Percentiles rank a stretch among this genome's conserved stretches.
These are phyloP conservation scores for Caretta caretta DNA, from an alignment of 2,113 vertebrate species.

Conservation along the genomic window DNA sequence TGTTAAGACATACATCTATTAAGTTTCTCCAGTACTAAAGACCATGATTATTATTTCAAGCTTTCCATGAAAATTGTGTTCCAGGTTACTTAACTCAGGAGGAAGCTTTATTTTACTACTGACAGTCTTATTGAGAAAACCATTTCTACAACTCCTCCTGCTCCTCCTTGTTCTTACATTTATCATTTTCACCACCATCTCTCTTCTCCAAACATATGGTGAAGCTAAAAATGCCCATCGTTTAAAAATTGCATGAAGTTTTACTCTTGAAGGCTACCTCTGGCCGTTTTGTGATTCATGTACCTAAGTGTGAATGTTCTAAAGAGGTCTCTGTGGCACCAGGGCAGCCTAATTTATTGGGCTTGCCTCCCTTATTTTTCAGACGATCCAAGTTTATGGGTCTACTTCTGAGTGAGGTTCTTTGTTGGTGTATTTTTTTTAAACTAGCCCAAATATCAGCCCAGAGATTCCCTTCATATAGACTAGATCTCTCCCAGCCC, in stretches of 20 bases:
- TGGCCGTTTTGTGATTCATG: not conserved
- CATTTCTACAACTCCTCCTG: not conserved
- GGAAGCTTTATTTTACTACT: not conserved
- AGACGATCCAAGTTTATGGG: not conserved
- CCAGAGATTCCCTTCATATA: not conserved
- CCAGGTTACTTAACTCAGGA: not conserved
- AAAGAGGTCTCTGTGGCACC: not conserved
- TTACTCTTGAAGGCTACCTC: not conserved
- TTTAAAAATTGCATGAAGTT: not conserved
- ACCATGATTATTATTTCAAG: conserved; percentile 3
- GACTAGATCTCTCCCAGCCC: not conserved
- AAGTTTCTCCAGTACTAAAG: conserved; percentile 4
- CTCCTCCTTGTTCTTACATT: conserved; percentile 1
- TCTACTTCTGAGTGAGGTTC: not conserved
- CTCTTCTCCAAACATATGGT: not conserved
- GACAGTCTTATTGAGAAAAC: not conserved
- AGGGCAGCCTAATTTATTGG: not conserved
- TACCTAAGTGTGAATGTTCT: not conserved
- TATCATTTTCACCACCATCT: not conserved
- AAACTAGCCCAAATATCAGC: not conserved
- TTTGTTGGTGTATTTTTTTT: not conserved
- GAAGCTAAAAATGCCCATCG: not conserved
- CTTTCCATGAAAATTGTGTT: not conserved
- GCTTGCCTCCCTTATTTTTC: not conserved
- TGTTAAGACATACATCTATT: conserved; percentile 17